Evolutionary conservation across 2,113 vertebrate species (phyloP), one percentile per base, ranked within the genome.

Genomic region (Tyto alba): DNA sequence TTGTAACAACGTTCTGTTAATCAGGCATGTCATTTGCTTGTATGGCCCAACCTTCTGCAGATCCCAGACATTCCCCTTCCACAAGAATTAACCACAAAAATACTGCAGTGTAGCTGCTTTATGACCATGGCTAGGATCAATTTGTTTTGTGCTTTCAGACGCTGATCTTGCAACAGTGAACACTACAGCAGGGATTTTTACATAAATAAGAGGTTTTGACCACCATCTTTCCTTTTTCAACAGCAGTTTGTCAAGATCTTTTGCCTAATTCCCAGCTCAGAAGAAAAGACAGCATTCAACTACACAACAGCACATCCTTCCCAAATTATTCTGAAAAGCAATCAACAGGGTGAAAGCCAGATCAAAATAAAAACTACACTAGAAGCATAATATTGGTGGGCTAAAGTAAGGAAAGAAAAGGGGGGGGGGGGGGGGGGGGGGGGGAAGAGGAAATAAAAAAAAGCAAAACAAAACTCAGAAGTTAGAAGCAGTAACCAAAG

Each of bases 1-100:
- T 85, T 1, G 0, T 85, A 79, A 90, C 81, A 95, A 85, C 10
- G 0, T 94, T 93, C 89, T 94, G 67, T 76, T 97, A 94, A 93
- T 95, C 93, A 94, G 72, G 88, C 81, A 91, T 86, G 72, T 67
- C 87, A 91, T 93, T 94, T 72, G 71, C 55, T 89, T 95, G 45
- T 91, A 57, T 91, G 74, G 63, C 80, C 88, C 92, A 95, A 72
- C 86, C 88, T 95, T 78, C 84, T 93, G 71, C 74, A 91, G 45
- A 69, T 88, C 91, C 63, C 87, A 95, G 82, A 17, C 57, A 53
- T 88, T 85, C 71, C 56, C 80, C 40, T 89, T 93, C 90, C 82
- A 83, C 75, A 78, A 88, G 89, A 93, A 83, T 91, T 88, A 62
- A 87, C 81, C 76, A 77, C 84, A 94, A 78, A 95, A 95, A 88